These are phyloP conservation scores for Aphidius ervi DNA, from an alignment of 1,140 invertebrate genomes.

Conservation along the genomic window DNA sequence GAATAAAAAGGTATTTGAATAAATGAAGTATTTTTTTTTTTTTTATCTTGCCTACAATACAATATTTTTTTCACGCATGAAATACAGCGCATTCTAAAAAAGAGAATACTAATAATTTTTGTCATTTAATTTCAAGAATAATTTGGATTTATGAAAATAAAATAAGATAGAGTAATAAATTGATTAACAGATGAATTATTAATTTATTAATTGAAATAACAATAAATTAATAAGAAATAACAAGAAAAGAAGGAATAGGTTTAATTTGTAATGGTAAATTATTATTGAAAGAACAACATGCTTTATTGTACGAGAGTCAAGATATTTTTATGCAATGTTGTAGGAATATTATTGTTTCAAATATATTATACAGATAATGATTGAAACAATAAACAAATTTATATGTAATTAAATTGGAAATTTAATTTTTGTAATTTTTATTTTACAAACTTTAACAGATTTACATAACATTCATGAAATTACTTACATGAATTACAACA, in stretches of 20 bases:
- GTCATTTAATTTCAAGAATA: conserved; percentile 6
- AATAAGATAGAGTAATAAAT: conserved; percentile 17
- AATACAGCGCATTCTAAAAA: conserved; percentile 33
- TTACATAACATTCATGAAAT: too few relatives aligned
- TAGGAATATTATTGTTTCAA: conserved; percentile 55
- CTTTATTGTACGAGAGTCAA: conserved; percentile 53
- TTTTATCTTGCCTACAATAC: conserved; percentile 20
- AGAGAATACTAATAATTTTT: conserved; percentile 22
- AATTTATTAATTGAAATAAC: too few relatives aligned
- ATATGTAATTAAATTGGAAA: conserved; percentile 33
- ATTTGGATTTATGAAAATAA: conserved; percentile 5
- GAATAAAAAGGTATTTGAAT: neutral
- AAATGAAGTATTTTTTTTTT: neutral
- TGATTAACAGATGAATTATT: too few relatives aligned
- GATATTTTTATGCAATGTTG: conserved; percentile 57
- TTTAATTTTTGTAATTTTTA: too few relatives aligned
- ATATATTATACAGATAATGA: conserved; percentile 55
- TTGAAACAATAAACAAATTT: conserved; percentile 50
- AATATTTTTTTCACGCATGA: conserved; percentile 16
- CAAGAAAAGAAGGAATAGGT: too few relatives aligned
- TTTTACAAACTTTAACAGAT: too few relatives aligned
- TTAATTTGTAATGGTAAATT: conserved; percentile 33
- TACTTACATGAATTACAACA: too few relatives aligned
- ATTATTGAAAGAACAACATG: conserved; percentile 48
- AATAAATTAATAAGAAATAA: too few relatives aligned